Evolutionary conservation across 2,797 vertebrate species (phyloP).

Genomic region (Xenentodon cancila): DNA sequence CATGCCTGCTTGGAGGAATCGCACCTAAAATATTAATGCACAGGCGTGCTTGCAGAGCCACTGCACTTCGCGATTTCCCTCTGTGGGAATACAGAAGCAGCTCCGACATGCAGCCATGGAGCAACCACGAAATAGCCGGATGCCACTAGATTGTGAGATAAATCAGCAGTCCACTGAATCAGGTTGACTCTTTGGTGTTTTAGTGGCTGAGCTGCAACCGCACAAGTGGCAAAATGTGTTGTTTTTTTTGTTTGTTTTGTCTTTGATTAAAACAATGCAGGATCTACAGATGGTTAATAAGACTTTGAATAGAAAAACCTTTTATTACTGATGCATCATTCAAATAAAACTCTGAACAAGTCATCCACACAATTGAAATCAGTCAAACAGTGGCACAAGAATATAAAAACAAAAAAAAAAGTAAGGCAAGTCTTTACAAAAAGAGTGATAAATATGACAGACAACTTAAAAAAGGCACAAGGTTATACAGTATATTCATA

Average conservation of each 20-base stretch:
- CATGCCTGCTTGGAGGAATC: conserved; percentile 16
- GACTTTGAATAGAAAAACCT: conserved; percentile 62
- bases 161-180: too few relatives aligned
- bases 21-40: conserved; percentile 41
- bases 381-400: conserved; percentile 76
- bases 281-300: too few relatives aligned
- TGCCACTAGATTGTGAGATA: too few relatives aligned
- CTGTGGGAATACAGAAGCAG: too few relatives aligned
- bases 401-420: conserved; percentile 73
- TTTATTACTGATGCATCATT: conserved; percentile 76
- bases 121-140: too few relatives aligned
- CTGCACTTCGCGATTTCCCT: neutral
- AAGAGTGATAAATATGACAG: conserved; percentile 69
- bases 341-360: conserved; percentile 74
- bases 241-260: too few relatives aligned
- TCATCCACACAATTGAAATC: conserved; percentile 74
- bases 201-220: too few relatives aligned
- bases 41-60: neutral
- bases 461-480: conserved; percentile 79
- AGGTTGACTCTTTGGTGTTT: too few relatives aligned
- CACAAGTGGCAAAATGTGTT: too few relatives aligned
- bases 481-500: conserved; percentile 61
- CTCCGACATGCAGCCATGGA: too few relatives aligned
- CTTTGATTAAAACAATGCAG: too few relatives aligned
- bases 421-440: conserved; percentile 78